These are phyloP conservation scores for Thaleichthys pacificus DNA, from an alignment of 2,797 vertebrate genomes.

Conservation along the genomic window DNA sequence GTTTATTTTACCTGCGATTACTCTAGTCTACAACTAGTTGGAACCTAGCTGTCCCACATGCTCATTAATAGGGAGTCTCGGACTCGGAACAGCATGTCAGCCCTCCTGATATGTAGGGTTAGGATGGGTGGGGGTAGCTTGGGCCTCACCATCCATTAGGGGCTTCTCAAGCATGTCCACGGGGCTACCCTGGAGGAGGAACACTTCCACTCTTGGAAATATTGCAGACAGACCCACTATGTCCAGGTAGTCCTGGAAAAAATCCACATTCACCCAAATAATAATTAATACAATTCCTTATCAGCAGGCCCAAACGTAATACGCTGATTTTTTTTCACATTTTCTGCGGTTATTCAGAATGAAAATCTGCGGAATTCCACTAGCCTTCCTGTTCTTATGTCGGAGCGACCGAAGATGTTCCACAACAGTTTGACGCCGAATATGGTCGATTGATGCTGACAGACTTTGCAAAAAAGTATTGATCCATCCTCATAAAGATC, in stretches of 20 bases:
- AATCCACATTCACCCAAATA: not conserved
- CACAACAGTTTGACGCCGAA: too few relatives aligned
- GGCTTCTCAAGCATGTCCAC: slow-evolving; percentile 82
- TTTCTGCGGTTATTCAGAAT: too few relatives aligned
- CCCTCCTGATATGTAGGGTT: not conserved
- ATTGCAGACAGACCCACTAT: slow-evolving; percentile 75
- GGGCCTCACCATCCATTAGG: slow-evolving; percentile 75
- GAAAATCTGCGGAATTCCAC: too few relatives aligned
- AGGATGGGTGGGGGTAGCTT: not conserved
- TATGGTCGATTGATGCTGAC: too few relatives aligned
- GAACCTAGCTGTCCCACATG: not conserved
- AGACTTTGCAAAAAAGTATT: too few relatives aligned
- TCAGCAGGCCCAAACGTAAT: not conserved
- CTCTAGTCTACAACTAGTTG: too few relatives aligned
- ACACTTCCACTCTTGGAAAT: slow-evolving; percentile 84
- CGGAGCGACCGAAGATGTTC: too few relatives aligned
- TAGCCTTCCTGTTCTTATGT: too few relatives aligned
- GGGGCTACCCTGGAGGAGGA: slow-evolving; percentile 81
- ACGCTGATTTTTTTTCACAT: too few relatives aligned
- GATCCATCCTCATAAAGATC: too few relatives aligned
- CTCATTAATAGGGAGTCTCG: not conserved
- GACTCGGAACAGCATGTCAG: not conserved
- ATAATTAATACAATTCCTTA: not conserved
- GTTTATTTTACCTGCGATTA: not conserved
- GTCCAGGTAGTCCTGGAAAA: slow-evolving; percentile 79